Conservation (phyloP, 1,140 invertebrate genomes). For the Diprion similis region DNA sequence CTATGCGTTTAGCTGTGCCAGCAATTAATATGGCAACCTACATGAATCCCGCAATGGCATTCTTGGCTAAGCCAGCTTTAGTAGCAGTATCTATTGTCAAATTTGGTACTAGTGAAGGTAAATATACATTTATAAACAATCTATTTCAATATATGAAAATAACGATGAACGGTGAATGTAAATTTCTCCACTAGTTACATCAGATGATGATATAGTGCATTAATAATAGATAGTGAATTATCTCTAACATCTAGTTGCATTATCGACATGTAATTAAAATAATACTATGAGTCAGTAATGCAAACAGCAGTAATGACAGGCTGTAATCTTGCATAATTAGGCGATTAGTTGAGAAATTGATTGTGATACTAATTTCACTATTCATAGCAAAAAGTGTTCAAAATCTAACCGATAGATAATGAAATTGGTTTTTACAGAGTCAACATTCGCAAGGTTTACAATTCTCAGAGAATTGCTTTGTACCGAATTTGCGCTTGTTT, state of each 20-base stretch:
- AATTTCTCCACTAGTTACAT: background rate
- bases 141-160: conserved; percentile 24
- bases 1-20: conserved; percentile 72
- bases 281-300: background rate
- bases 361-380: conserved; percentile 6
- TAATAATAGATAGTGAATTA: conserved; percentile 22
- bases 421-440: conserved; percentile 51
- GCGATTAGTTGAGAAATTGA: background rate
- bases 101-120: conserved; percentile 46
- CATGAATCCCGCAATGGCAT: conserved; percentile 75
- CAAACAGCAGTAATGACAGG: background rate
- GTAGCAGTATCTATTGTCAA: conserved; percentile 57
- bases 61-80: conserved; percentile 68
- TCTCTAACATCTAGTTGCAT: conserved; percentile 16
- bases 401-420: conserved; percentile 35
- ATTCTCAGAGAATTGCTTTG: conserved; percentile 63
- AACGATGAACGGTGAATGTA: conserved; percentile 8
- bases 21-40: conserved; percentile 75
- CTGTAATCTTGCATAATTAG: conserved; percentile 26
- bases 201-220: conserved; percentile 16
- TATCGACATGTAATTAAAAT: too few species aligned
- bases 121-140: conserved; percentile 23
- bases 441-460: conserved; percentile 54
- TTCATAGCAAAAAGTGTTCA: conserved; percentile 23
- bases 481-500: conserved; percentile 64